These are phyloP conservation scores for Oncorhynchus tshawytscha DNA, from an alignment of 2,113 vertebrate genomes.

Conservation along the genomic window DNA sequence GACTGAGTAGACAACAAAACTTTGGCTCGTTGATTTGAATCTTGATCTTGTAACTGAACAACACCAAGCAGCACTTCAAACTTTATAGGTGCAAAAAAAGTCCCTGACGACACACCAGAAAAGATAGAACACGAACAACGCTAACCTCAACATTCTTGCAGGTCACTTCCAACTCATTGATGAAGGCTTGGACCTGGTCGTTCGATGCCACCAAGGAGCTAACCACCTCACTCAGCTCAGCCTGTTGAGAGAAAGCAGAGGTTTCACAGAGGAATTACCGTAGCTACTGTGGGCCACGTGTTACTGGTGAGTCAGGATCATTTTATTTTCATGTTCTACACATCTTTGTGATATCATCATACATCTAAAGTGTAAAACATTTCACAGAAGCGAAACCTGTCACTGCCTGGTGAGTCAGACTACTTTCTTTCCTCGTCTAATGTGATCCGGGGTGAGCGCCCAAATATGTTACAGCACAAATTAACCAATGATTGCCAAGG, in stretches of 20 bases:
- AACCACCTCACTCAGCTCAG: conserved; percentile 65
- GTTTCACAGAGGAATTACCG: neutral
- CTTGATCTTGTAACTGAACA: no score
- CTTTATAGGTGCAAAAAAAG: no score
- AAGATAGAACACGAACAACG: neutral
- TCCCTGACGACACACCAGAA: neutral
- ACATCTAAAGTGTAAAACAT: neutral
- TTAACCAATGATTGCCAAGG: neutral
- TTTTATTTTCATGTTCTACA: neutral
- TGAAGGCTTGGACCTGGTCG: conserved; percentile 56
- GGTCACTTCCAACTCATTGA: conserved; percentile 66
- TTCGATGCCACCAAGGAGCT: conserved; percentile 60
- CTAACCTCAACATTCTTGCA: conserved; percentile 71
- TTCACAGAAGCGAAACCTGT: no score
- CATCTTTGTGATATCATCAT: neutral
- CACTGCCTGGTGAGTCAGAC: no score
- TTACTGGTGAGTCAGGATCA: neutral
- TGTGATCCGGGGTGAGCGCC: no score
- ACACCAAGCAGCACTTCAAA: no score
- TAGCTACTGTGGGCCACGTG: neutral
- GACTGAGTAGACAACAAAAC: no score
- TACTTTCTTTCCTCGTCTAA: no score
- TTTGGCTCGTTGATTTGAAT: no score
- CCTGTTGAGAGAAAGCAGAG: conserved; percentile 47
- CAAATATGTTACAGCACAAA: no score